A percentile compares a stretch with the other conserved stretches of the same genome.
Conservation (phyloP, 2,888 invertebrate species). For the Cerceris rybyensis region DNA sequence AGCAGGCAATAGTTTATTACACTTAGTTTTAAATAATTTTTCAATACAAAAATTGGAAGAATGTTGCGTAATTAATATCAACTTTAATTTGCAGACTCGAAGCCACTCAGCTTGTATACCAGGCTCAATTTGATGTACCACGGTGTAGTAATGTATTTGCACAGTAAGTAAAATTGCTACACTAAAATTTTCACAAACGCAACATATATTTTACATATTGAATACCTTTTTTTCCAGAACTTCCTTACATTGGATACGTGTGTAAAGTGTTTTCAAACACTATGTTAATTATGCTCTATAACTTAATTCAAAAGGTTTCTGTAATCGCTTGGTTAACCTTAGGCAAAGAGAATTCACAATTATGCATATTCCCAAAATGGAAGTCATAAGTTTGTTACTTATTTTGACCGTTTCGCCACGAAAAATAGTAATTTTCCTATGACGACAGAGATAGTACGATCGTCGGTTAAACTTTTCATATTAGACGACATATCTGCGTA, state of each 20-base stretch:
- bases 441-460: too few species aligned
- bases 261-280: constrained; percentile 58
- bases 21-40: too few species aligned
- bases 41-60: too few species aligned
- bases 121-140: constrained; percentile 52
- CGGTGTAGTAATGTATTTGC: constrained; percentile 30
- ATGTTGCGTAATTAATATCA: not conserved
- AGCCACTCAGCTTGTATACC: constrained; percentile 58
- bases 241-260: constrained; percentile 63
- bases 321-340: constrained; percentile 62
- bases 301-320: constrained; percentile 54
- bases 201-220: too few species aligned
- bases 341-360: constrained; percentile 51
- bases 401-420: too few species aligned
- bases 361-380: constrained; percentile 58
- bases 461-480: too few species aligned
- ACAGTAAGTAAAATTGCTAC: constrained; percentile 56
- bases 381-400: not conserved
- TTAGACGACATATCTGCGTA: too few species aligned
- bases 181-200: too few species aligned
- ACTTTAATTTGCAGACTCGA: constrained; percentile 57
- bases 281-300: constrained; percentile 29
- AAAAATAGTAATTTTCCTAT: too few species aligned
- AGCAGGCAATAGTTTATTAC: too few species aligned
- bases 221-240: constrained; percentile 44